phyloP scores from a whole-genome alignment of 2,113 vertebrate genomes.

The Rhinopithecus roxellana region DNA sequence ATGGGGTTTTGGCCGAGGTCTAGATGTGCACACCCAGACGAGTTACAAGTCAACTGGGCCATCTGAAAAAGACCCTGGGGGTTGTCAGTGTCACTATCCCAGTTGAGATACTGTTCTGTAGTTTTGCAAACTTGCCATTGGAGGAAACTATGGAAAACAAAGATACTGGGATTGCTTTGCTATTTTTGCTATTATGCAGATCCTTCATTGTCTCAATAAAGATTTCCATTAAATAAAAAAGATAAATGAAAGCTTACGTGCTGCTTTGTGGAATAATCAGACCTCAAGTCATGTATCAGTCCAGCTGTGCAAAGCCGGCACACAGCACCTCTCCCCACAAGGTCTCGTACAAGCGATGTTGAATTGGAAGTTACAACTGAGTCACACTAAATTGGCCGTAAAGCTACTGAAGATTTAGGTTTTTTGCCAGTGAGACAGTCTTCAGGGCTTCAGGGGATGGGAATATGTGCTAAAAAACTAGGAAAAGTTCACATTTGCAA shows the following conservation, averaged over 20 bases:
- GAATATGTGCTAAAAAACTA: fast-evolving
- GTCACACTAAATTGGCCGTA: neutral
- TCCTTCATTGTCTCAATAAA: neutral
- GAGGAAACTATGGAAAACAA: too few species aligned
- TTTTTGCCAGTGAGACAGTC: neutral
- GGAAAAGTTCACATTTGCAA: neutral
- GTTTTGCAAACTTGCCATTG: too few species aligned
- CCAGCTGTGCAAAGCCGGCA: neutral
- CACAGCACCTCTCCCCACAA: fast-evolving
- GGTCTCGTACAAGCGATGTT: fast-evolving
- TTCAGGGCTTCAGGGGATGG: neutral
- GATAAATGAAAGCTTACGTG: neutral
- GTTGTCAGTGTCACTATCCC: fast-evolving
- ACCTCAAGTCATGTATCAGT: neutral
- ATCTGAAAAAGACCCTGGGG: fast-evolving
- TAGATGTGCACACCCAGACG: neutral
- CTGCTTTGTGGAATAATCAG: neutral
- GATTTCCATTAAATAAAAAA: neutral
- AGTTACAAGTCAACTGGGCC: neutral
- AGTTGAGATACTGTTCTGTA: fast-evolving
- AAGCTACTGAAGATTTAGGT: neutral
- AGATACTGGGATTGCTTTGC: neutral
- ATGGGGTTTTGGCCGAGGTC: neutral
- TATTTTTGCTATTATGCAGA: fast-evolving
- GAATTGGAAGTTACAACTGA: neutral